Evolutionary conservation across 2,797 vertebrate genomes (phyloP).

Genomic region (Sebastes minor): DNA sequence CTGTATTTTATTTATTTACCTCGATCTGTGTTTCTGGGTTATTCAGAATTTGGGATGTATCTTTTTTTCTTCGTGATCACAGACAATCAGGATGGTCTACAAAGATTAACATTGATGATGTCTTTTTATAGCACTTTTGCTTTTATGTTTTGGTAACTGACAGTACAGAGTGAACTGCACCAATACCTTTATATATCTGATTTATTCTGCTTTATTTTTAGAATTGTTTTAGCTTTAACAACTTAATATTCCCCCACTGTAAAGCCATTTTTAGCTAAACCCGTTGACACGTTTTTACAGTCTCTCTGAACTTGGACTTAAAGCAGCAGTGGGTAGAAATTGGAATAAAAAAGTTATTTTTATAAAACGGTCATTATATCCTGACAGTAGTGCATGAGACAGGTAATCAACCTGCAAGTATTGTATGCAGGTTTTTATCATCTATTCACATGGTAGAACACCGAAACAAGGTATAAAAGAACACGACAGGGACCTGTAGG

Average conservation of each 20-base stretch:
- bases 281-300: neutral
- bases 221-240: neutral
- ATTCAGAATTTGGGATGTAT: slow-evolving; percentile 4
- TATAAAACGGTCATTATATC: neutral
- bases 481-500: no score
- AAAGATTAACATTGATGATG: neutral
- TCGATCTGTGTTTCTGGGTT: slow-evolving; percentile 18
- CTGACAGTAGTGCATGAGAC: neutral
- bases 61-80: neutral
- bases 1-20: slow-evolving; percentile 1
- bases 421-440: no score
- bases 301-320: neutral
- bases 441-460: no score
- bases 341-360: neutral
- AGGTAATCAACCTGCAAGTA: neutral
- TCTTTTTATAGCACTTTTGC: slow-evolving; percentile 51
- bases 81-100: neutral
- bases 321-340: neutral
- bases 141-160: slow-evolving; percentile 33
- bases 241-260: neutral
- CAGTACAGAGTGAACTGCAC: slow-evolving; percentile 18
- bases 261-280: neutral
- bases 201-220: slow-evolving; percentile 49
- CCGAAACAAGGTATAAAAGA: no score
- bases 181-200: slow-evolving; percentile 14